A percentile compares a stretch with the other conserved stretches of the same genome.
Evolutionary conservation across 2,888 invertebrate species (phyloP).

Genomic region (Mactromeris polynyma): DNA sequence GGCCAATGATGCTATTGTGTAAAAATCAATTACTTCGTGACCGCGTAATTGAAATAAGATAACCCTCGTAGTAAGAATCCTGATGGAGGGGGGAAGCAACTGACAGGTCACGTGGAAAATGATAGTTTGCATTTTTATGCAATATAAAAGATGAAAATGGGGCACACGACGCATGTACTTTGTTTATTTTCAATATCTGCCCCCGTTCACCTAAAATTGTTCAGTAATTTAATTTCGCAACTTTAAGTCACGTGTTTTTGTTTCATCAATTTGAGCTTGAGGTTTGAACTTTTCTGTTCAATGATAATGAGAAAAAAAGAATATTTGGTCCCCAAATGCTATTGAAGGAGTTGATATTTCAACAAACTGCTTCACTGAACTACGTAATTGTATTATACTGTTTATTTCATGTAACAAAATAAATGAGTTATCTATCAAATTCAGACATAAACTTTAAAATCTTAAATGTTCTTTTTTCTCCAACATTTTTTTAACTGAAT

Average conservation of each 20-base stretch:
- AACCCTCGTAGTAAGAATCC: not conserved
- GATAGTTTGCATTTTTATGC: slow-evolving; percentile 16
- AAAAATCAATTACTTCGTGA: not conserved
- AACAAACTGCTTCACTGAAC: no score
- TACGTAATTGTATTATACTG: no score
- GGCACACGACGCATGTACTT: not conserved
- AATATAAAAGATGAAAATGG: not conserved
- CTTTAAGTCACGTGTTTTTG: not conserved
- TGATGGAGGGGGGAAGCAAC: not conserved
- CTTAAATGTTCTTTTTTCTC: no score
- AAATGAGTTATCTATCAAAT: no score
- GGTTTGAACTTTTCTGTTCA: not conserved
- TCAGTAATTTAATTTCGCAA: slow-evolving; percentile 6
- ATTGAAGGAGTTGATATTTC: no score
- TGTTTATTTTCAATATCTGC: slow-evolving; percentile 12
- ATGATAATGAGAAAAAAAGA: no score
- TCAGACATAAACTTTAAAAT: no score
- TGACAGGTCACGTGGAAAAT: not conserved
- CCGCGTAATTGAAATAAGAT: slow-evolving; percentile 6
- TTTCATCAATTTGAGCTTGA: not conserved
- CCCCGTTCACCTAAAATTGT: not conserved
- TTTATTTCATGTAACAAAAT: no score
- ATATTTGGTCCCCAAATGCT: no score
- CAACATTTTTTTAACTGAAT: no score
- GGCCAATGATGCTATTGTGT: slow-evolving; percentile 18